A percentile compares a stretch with the other conserved stretches of the same genome.
These are phyloP conservation scores for Epiblema foenella DNA, from an alignment of 2,888 invertebrate species.

Conservation along the genomic window DNA sequence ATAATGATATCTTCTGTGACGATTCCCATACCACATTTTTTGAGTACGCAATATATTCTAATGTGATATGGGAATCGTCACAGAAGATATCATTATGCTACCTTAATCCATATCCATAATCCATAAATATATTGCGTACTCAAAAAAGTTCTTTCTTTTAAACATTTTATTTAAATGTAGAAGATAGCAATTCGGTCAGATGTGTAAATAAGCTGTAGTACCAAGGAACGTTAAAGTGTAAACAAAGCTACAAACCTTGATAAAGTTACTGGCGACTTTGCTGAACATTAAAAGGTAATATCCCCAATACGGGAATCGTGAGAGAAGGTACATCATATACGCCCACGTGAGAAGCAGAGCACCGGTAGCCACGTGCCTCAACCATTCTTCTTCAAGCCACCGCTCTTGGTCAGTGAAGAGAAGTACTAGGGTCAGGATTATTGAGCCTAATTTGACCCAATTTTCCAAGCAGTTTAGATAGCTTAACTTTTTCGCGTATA, in stretches of 20 bases:
- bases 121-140: too few relatives aligned
- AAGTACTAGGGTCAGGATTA: constrained; percentile 17
- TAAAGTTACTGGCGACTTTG: constrained; percentile 63
- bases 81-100: too few relatives aligned
- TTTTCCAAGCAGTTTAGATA: constrained; percentile 25
- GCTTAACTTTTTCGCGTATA: constrained; percentile 25
- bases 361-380: constrained; percentile 58
- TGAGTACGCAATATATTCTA: too few relatives aligned
- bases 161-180: too few relatives aligned
- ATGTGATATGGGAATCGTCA: too few relatives aligned
- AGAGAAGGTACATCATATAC: constrained; percentile 64
- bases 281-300: constrained; percentile 70
- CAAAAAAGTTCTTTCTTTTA: too few relatives aligned
- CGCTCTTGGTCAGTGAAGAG: constrained; percentile 26
- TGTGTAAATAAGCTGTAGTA: neutral
- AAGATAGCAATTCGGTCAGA: too few relatives aligned
- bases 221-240: neutral
- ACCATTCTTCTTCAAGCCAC: constrained; percentile 48
- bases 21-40: too few relatives aligned
- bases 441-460: constrained; percentile 33
- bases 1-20: too few relatives aligned
- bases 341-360: constrained; percentile 66
- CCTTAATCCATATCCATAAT: too few relatives aligned
- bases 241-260: constrained; percentile 48
- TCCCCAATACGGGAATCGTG: constrained; percentile 64